A percentile compares a stretch with the other conserved stretches of the same genome.
Evolutionary conservation across 2,113 vertebrate species (phyloP).

Genomic region (Euleptes europaea): DNA sequence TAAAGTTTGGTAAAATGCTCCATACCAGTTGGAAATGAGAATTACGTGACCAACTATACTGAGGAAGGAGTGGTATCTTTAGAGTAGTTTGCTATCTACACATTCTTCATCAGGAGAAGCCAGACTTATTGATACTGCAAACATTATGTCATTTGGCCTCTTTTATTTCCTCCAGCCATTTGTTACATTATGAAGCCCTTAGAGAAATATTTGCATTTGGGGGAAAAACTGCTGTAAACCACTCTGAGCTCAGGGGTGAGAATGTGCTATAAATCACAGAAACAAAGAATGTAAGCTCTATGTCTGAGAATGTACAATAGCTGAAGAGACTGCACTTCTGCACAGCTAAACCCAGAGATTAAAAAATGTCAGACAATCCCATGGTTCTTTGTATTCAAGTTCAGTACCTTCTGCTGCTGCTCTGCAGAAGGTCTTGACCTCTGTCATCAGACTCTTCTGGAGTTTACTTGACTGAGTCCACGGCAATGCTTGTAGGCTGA

Average conservation of each 20-base stretch:
- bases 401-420: neutral
- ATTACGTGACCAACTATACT: neutral
- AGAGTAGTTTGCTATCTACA: neutral
- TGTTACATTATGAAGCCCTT: too few relatives aligned
- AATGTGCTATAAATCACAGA: too few relatives aligned
- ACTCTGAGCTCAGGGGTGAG: too few relatives aligned
- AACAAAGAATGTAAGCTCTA: neutral
- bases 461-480: conserved; percentile 14
- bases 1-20: neutral
- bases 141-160: too few relatives aligned
- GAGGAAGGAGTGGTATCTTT: neutral
- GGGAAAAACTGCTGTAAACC: too few relatives aligned
- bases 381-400: neutral
- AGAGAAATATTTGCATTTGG: too few relatives aligned
- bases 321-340: neutral
- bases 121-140: too few relatives aligned
- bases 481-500: conserved; percentile 44
- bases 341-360: neutral
- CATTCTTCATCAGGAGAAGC: too few relatives aligned
- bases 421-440: neutral
- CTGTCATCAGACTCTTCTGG: neutral
- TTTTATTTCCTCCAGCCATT: too few relatives aligned
- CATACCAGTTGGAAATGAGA: too few relatives aligned
- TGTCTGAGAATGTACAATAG: neutral
- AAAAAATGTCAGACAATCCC: neutral